Evolutionary conservation across 2,888 invertebrate genomes (phyloP), one percentile per base, ranked within the genome.

Genomic region (Seira sanloemensis): DNA sequence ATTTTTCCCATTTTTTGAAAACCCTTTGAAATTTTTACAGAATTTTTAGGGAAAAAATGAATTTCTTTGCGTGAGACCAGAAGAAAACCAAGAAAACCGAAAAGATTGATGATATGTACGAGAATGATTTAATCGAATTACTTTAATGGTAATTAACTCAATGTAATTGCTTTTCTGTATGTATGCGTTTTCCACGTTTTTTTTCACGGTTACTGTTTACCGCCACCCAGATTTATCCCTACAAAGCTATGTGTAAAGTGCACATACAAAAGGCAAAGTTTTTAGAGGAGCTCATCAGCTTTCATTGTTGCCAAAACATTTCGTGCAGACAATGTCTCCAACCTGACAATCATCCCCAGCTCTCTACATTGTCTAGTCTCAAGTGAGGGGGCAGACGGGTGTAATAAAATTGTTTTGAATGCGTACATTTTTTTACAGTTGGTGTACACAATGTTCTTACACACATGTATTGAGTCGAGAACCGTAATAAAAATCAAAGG

Each of bases 361-460:
- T 58, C 46, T 75, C 26, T 58, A 46, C 46, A 67, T 66, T 26
- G 66, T 50, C 66, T 50, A 65, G 21, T 46, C 21, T 62, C 23
- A 2, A 50, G 50, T 50, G 5, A 12, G 50, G 12, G 50, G 19
- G 7, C 21, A 23, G 65, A 65, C 23, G 77, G 77, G 82, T 77
- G 82, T 65, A 77, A 82, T 82, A 82, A 82, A 81, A 37, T 46
- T 19, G 25, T 37, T n/a, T n/a, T 58, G 66, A 26, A 72, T 66
- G 24, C 50, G 37, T 78, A 67, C 69, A 67, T 24, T 58, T 21
- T n/a, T 62, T 62, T 62, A 62, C 62, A 9, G 62, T 62, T 62
- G 62, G 21, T 23, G 58, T 58, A 4, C 2, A 62, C 21, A 62
- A 4, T 62, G n/a, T n/a, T n/a, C n/a, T n/a, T n/a, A n/a, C n/a